Base-by-base conservation (phyloP, 2,113 vertebrate genomes). In the Mormyrus iriodes region DNA sequence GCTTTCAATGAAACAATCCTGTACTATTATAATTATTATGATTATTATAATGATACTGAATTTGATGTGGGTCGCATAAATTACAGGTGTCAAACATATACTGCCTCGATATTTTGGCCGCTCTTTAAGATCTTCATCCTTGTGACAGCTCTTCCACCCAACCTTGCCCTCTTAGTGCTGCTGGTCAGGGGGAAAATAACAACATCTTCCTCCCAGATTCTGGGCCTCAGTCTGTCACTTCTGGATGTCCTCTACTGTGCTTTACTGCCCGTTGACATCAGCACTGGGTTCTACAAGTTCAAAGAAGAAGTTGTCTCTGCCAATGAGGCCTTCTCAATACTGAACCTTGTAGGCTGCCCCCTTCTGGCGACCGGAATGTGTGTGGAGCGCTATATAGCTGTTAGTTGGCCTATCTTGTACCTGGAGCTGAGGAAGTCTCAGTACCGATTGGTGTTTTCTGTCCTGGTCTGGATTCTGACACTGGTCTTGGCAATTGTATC, bases 341-440 rank as follows among this genome's bases (percentile, higher is more conserved):
- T 95, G 35, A 92, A 90, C 83, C 12, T 92, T 85, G 86, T 93
- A 0, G 93, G 94, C 85, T 94, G 93, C 27, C 95, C 94, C 3
- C 55, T 95, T 69, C 90, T 95, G 83, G 89, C 95, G 52, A 65
- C 93, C 42, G 91, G 93, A 24, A 94, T 95, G 94, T 95, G 94
- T 49, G 7, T 94, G 31, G 94, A 94, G 86, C 93, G 94, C 46
- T 93, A 93, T 90, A 13, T 93, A 73, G 94, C 94, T 0, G 93
- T 92, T 69, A 52, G 88, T 0, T 89, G 73, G n/a, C 92, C 94
- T 0, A 87, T 94, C 84, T 86, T 93, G 55, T 94, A 93, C 90
- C 90, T 94, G 53, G 91, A 35, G 42, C 2, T 90, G 35, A 91
- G 90, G 31, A 92, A 48, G 24, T 88, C 90, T 91, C 90, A 94